phyloP scores from a whole-genome alignment of 2,113 vertebrate genomes.

The Saccopteryx leptura region DNA sequence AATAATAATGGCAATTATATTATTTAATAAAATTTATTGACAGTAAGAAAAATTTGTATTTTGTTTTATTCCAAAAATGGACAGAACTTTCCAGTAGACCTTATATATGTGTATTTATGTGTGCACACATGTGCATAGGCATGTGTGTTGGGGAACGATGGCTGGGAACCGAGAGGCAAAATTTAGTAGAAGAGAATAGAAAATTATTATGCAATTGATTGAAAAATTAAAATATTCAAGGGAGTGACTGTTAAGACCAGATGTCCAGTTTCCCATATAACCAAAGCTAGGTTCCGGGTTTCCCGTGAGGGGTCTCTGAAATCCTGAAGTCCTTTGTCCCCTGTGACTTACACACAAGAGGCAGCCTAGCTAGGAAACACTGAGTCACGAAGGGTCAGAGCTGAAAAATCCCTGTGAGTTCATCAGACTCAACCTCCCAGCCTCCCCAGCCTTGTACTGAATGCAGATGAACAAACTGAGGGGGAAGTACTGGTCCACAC shows the following conservation, averaged over 20 bases:
- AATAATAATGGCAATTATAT: no score
- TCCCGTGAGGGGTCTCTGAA: neutral
- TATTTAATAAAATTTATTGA: no score
- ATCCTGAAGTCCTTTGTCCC: neutral
- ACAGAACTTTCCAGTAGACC: no score
- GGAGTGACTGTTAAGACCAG: neutral
- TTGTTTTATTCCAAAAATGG: no score
- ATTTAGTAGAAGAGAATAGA: neutral
- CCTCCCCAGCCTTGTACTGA: neutral
- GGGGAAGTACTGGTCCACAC: neutral
- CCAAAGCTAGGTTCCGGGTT: neutral
- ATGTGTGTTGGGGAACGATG: neutral
- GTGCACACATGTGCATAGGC: neutral
- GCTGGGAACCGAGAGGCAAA: neutral
- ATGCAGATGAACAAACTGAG: neutral
- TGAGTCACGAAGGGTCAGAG: neutral
- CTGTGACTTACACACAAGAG: neutral
- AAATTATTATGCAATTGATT: neutral
- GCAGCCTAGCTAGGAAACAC: neutral
- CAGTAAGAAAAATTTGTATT: no score
- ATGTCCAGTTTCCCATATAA: neutral
- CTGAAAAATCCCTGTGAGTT: neutral
- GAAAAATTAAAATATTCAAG: neutral
- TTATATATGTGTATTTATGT: neutral
- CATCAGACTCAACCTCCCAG: neutral